Conservation (phyloP, 2,797 vertebrate genomes). For the Pseudomugil gertrudae region DNA sequence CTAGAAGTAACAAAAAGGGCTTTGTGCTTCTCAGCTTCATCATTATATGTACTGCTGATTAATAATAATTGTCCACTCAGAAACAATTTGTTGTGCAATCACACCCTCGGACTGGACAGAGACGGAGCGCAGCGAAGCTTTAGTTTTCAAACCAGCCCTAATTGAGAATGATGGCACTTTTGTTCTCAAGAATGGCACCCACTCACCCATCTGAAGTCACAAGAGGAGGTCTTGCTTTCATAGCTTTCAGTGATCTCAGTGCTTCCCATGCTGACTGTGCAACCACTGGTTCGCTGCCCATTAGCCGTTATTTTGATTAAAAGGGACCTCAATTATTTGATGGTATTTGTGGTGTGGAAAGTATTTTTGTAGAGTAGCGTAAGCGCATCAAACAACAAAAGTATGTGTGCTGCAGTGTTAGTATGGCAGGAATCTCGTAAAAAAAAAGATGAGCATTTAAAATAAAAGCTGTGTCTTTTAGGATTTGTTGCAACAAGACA, state of each 20-base stretch:
- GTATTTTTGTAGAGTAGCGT: slow-evolving; percentile 35
- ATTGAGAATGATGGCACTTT: slow-evolving; percentile 76
- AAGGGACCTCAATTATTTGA: slow-evolving; percentile 57
- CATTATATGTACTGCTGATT: slow-evolving; percentile 62
- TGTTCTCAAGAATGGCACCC: slow-evolving; percentile 70
- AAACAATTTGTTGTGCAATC: slow-evolving; percentile 59
- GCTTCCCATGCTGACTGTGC: slow-evolving; percentile 71
- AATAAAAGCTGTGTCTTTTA: background rate
- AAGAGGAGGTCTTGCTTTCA: slow-evolving; percentile 69
- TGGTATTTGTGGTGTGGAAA: slow-evolving; percentile 47
- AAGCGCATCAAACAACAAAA: slow-evolving; percentile 13
- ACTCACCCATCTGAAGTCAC: slow-evolving; percentile 70
- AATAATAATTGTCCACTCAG: slow-evolving; percentile 66
- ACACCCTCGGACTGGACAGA: slow-evolving; percentile 48
- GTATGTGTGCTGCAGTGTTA: slow-evolving; percentile 9
- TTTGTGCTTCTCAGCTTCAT: slow-evolving; percentile 43
- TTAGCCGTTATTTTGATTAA: slow-evolving; percentile 55
- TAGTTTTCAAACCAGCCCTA: slow-evolving; percentile 62
- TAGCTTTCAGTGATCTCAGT: slow-evolving; percentile 56
- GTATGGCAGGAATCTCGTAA: background rate
- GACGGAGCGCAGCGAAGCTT: slow-evolving; percentile 40
- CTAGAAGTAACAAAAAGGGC: slow-evolving; percentile 36
- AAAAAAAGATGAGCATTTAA: background rate
- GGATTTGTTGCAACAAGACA: background rate
- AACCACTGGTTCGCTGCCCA: slow-evolving; percentile 50